Conservation (phyloP, 2,797 vertebrate genomes). For the Micrastur ruficollis region DNA sequence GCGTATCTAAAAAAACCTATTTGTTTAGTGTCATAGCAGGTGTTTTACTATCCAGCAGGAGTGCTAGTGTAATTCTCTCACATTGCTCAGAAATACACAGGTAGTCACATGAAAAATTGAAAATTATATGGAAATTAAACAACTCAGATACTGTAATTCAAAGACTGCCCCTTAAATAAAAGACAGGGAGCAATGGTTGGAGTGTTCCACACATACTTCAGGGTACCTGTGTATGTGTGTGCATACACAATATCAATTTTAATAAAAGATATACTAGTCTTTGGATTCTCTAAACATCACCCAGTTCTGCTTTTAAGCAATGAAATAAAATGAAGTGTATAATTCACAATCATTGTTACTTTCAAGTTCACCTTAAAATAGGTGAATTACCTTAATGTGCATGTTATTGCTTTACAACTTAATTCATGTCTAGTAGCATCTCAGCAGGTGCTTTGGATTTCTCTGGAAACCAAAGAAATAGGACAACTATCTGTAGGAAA, state of each 20-base stretch:
- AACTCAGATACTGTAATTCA: neutral
- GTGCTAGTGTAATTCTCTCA: neutral
- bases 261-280: neutral
- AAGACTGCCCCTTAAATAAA: neutral
- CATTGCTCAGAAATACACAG: neutral
- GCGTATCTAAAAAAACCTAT: neutral
- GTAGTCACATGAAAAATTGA: neutral
- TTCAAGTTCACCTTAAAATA: neutral
- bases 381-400: neutral
- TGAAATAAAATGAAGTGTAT: neutral
- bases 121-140: neutral
- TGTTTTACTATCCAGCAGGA: neutral
- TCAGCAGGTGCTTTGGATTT: neutral
- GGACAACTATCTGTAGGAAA: neutral
- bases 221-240: neutral
- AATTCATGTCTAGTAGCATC: neutral
- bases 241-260: neutral
- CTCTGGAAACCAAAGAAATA: neutral
- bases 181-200: neutral
- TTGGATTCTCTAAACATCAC: neutral
- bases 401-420: neutral
- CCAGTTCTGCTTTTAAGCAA: neutral
- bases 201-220: neutral
- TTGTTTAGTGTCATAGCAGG: neutral
- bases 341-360: neutral